A percentile compares a stretch with the other conserved stretches of the same genome.
Conservation (phyloP, 1,140 invertebrate genomes). For the Olivierus martensii region DNA sequence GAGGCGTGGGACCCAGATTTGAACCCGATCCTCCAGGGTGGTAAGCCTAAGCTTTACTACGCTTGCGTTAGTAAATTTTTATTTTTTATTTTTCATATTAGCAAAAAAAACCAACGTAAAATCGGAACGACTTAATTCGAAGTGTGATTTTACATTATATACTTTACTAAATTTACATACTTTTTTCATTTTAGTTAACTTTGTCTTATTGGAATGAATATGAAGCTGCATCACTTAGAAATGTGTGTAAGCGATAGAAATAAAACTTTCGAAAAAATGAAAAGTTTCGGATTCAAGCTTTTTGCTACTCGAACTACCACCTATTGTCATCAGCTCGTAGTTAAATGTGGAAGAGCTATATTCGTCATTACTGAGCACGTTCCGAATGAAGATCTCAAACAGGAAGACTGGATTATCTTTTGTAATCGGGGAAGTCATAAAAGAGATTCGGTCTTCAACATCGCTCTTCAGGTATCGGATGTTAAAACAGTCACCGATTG, state of each 20-base stretch:
- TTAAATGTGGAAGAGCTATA: slow-evolving; percentile 26
- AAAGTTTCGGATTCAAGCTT: slow-evolving; percentile 28
- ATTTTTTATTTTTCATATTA: too few relatives aligned
- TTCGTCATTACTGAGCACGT: slow-evolving; percentile 31
- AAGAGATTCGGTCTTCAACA: slow-evolving; percentile 35
- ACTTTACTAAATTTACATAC: too few relatives aligned
- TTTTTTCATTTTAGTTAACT: too few relatives aligned
- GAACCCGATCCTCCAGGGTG: too few relatives aligned
- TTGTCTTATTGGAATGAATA: too few relatives aligned
- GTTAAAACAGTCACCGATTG: slow-evolving; percentile 24
- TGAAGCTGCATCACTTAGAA: slow-evolving; percentile 35
- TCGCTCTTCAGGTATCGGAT: slow-evolving; percentile 35
- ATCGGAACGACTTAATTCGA: too few relatives aligned
- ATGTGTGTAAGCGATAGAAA: slow-evolving; percentile 29
- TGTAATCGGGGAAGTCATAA: slow-evolving; percentile 23
- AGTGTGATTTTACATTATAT: too few relatives aligned
- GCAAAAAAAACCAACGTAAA: too few relatives aligned
- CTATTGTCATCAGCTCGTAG: slow-evolving; percentile 27
- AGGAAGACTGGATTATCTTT: slow-evolving; percentile 24
- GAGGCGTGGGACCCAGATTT: too few relatives aligned
- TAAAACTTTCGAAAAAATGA: slow-evolving; percentile 21
- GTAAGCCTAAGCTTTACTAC: too few relatives aligned
- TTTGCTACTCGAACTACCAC: slow-evolving; percentile 25
- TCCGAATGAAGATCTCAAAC: neutral
- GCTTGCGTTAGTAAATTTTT: too few relatives aligned